Evolutionary conservation across 2,113 vertebrate genomes (phyloP), one percentile per base, ranked within the genome.

Genomic region (Pipa parva): DNA sequence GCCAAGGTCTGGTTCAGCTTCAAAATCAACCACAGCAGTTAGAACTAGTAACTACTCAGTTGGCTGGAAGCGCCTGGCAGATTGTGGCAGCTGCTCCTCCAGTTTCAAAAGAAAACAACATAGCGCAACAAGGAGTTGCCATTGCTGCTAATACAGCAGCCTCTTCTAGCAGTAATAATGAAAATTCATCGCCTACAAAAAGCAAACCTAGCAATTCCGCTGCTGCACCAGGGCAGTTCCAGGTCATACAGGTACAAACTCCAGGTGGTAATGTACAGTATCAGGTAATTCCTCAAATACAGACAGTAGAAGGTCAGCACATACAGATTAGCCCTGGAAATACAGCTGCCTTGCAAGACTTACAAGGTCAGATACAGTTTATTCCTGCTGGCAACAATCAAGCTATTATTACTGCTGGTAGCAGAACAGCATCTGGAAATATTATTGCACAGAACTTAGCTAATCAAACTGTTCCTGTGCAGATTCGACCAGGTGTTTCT

Each of bases 221-320:
- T 27, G 12, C 78, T n/a, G 78, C 75, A 4, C 83, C 88, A 28
- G 85, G 84, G 66, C 92, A 99, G 50, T 97, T 94, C 79, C 95
- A 97, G 76, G 95, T 98, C 68, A 93, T 98, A 77, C 97, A 97
- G 87, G 85, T 99, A 52, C 92, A 95, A 72, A 98, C 86, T 79
- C 87, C 94, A 0, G 78, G 92, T 0, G 92, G 94, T 20, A 93
- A 88, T 29, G 89, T 99, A 33, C 97, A 98, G 78, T 99, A 99
- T 76, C 97, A 99, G 86, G 94, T 99, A 72, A 95, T 99, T 75
- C 95, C 97, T n/a, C 97, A 98, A 73, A 84, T 98, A 77, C 97
- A 99, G 82, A 91, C 97, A 8, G 85, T 93, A 2, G 97, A 98
- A 77, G 91, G 95, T 71, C 95, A 97, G 83, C 95, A 97, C 76